Evolutionary conservation across 2,113 vertebrate species (phyloP).

Genomic region (Notothenia rossii): DNA sequence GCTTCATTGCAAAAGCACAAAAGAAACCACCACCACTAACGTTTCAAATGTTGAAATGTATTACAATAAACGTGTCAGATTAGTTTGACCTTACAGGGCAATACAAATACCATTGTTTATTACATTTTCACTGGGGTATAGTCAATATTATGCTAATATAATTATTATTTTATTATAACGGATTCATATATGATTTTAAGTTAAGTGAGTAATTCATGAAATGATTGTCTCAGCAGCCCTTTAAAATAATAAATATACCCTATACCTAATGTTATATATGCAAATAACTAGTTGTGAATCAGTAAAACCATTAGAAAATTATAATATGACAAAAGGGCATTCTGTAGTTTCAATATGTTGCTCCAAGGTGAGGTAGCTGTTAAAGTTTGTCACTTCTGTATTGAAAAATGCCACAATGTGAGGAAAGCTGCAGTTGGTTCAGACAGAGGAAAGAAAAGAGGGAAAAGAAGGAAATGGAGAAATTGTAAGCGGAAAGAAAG

Average conservation of each 20-base stretch:
- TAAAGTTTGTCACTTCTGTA: constrained; percentile 10
- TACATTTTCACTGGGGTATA: background rate
- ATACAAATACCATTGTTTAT: constrained; percentile 15
- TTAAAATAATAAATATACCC: background rate
- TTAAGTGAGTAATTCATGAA: no score
- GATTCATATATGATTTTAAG: background rate
- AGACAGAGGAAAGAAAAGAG: background rate
- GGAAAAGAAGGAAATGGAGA: constrained; percentile 2
- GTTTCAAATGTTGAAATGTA: constrained; percentile 51
- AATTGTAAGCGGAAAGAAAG: constrained; percentile 48
- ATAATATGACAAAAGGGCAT: background rate
- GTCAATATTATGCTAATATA: constrained; percentile 3
- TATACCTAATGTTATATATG: background rate
- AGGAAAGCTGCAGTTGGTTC: constrained; percentile 13
- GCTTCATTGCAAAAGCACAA: constrained; percentile 47
- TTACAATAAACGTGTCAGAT: constrained; percentile 39
- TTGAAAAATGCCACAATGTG: constrained; percentile 9
- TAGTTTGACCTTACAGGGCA: constrained; percentile 19
- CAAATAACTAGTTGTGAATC: background rate
- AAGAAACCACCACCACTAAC: constrained; percentile 40
- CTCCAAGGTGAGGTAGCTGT: constrained; percentile 1
- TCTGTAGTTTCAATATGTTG: background rate
- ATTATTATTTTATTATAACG: background rate
- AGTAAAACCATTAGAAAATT: background rate
- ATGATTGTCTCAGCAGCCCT: background rate